Percentiles rank a stretch among this genome's conserved stretches.
Evolutionary conservation across 2,888 invertebrate genomes (phyloP).

Genomic region (Drosophila hamatofila): DNA sequence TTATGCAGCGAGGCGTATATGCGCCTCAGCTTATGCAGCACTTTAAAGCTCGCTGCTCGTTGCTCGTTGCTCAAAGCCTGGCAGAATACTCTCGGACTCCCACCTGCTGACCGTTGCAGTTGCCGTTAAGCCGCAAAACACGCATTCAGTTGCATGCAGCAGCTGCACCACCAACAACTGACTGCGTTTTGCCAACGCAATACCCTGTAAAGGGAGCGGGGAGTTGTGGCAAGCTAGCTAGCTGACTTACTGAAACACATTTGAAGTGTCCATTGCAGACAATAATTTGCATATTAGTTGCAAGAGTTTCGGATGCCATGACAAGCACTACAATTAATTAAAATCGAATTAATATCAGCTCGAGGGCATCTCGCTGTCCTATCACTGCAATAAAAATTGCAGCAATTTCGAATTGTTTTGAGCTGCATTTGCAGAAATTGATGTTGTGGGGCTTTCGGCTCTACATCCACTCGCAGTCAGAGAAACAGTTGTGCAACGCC

Average conservation of each 20-base stretch:
- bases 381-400: not conserved
- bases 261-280: not conserved
- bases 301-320: not conserved
- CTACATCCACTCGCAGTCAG: slow-evolving; percentile 10
- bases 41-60: slow-evolving; percentile 47
- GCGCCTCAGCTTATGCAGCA: slow-evolving; percentile 63
- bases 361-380: slow-evolving; percentile 9
- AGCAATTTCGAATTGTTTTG: slow-evolving; percentile 20
- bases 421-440: slow-evolving; percentile 73
- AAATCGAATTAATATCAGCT: not conserved
- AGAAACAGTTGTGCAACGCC: slow-evolving; percentile 25
- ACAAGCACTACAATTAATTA: not conserved
- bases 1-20: slow-evolving; percentile 42
- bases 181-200: slow-evolving; percentile 13
- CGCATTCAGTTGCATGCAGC: slow-evolving; percentile 46
- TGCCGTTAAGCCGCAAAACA: slow-evolving; percentile 57
- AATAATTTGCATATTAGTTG: not conserved
- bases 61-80: slow-evolving; percentile 9
- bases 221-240: not conserved
- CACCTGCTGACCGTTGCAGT: slow-evolving; percentile 52
- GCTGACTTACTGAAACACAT: not conserved
- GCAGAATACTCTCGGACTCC: not conserved
- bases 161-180: slow-evolving; percentile 9
- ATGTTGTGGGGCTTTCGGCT: slow-evolving; percentile 50
- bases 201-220: slow-evolving; percentile 1